These are phyloP conservation scores for Tragelaphus scriptus DNA, from an alignment of 2,113 vertebrate genomes.

Conservation along the genomic window DNA sequence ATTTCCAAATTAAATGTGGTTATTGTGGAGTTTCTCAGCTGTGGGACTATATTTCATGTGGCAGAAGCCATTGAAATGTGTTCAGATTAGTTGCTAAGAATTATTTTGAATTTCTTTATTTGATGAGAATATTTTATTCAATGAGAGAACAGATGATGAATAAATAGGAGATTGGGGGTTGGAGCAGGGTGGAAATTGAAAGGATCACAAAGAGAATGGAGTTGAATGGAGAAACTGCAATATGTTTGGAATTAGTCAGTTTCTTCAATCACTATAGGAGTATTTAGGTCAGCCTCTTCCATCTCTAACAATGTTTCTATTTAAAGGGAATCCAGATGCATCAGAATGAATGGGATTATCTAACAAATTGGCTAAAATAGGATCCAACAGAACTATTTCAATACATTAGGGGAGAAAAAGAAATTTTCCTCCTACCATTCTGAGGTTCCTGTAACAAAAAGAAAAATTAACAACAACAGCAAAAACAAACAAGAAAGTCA, in stretches of 20 bases:
- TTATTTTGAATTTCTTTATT: background rate
- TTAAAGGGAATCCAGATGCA: background rate
- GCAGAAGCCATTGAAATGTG: background rate
- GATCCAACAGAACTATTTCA: background rate
- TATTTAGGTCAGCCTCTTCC: background rate
- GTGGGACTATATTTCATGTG: background rate
- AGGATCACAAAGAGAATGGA: background rate
- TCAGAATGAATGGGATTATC: background rate
- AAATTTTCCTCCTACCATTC: background rate
- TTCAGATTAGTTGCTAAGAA: background rate
- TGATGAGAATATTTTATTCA: background rate
- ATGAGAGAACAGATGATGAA: background rate
- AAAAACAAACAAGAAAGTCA: background rate
- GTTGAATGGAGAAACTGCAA: background rate
- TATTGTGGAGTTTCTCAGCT: background rate
- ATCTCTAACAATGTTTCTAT: background rate
- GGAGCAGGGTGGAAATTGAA: background rate
- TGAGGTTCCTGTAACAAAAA: background rate
- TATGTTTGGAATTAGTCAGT: background rate
- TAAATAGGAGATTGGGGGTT: background rate
- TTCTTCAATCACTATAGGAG: background rate
- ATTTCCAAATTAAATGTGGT: background rate
- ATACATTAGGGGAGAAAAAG: background rate
- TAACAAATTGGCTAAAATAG: background rate
- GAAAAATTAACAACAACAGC: background rate